Conservation (phyloP, 1,140 invertebrate genomes). For the Listronotus oregonensis region DNA sequence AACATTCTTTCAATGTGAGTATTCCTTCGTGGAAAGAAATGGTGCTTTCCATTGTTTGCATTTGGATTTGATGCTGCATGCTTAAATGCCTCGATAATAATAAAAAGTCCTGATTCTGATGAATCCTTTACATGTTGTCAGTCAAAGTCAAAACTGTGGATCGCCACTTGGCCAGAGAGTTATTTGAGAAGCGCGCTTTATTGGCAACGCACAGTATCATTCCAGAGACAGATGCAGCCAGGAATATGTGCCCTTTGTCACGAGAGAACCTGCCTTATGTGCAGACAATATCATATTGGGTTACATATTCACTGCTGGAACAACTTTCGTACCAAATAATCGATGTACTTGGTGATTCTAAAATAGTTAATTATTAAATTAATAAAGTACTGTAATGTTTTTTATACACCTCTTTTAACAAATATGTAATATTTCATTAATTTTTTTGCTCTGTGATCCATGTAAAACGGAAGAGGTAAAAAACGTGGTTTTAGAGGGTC, state of each 20-base stretch:
- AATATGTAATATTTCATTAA: too few relatives aligned
- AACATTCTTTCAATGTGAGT: background rate
- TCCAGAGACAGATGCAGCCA: background rate
- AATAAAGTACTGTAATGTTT: too few relatives aligned
- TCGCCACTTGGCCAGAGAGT: background rate
- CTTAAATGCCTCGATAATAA: slow-evolving; percentile 10
- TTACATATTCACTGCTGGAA: slow-evolving; percentile 3
- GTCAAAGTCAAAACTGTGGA: background rate
- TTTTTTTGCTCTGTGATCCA: too few relatives aligned
- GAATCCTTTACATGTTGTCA: background rate
- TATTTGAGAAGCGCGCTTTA: background rate
- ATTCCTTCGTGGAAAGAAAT: background rate
- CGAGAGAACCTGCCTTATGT: background rate
- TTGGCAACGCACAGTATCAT: background rate
- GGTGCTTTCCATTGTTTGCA: slow-evolving; percentile 12
- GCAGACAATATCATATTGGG: background rate
- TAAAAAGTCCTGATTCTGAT: background rate
- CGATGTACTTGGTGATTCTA: too few relatives aligned
- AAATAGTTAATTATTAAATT: too few relatives aligned
- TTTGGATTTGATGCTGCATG: slow-evolving; percentile 1
- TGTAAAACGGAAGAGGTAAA: too few relatives aligned
- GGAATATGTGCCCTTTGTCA: slow-evolving; percentile 8
- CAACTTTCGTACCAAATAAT: background rate
- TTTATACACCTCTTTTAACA: too few relatives aligned
- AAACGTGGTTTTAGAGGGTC: too few relatives aligned